Evolutionary conservation across 2,797 vertebrate genomes (phyloP), one percentile per base, ranked within the genome.

Genomic region (Sebastes oblongus): DNA sequence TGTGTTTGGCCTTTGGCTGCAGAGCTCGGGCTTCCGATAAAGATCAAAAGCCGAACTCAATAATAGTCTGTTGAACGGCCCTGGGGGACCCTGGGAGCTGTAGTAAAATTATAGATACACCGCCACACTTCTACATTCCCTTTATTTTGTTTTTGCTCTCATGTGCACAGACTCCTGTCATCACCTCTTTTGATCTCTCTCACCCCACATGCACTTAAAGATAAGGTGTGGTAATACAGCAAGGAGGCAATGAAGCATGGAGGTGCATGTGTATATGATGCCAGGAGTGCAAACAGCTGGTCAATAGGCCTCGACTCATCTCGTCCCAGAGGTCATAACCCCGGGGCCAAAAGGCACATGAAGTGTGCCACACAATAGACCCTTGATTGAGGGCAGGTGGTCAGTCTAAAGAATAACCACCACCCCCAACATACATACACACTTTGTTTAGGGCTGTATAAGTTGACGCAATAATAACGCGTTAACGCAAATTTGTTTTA

Each of bases 301-400:
- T 84, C 78, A 85, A 87, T 84, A 81, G 88, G 3, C 66, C 52
- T 66, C 1, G 12, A 30, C 55, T 65, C 66, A 3, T 68, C 67
- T 64, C n/a, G 3, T 66, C 32, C 64, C 71, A 70, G 42, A 76
- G 83, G 84, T 84, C 72, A 61, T 18, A 66, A 88, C 84, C 87
- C 75, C 64, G 32, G 32, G 77, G 77, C 83, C 75, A 77, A 32
- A 86, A 78, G 80, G 36, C 81, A 86, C 74, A 81, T 86, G 82
- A 90, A 92, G 86, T 85, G 88, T 93, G 90, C 77, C 77, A 59
- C 61, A 81, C 46, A 73, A 77, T 66, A 27, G 52, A 75, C 22
- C 55, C 34, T 36, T 73, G 54, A 76, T 16, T 25, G 16, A 76
- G 34, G 80, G 20, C 72, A 86, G 78, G 65, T 86, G 86, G 67